phyloP scores from a whole-genome alignment of 2,113 vertebrate genomes.

The Platanista minor region DNA sequence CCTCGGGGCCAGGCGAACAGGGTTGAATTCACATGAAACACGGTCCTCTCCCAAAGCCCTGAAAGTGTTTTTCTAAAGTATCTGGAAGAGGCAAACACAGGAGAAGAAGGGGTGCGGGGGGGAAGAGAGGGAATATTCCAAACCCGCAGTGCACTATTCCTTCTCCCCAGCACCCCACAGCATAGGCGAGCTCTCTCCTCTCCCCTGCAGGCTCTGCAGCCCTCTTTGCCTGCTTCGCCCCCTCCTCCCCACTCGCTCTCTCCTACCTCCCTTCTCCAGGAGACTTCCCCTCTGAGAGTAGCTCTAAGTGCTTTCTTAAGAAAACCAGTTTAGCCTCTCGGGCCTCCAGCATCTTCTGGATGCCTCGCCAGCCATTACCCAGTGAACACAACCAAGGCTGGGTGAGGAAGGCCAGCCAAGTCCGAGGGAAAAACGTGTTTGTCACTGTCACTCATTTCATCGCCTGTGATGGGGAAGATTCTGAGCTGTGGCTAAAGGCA shows the following conservation, averaged over 20 bases:
- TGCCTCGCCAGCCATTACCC: neutral
- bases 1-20: neutral
- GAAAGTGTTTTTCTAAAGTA: too few species aligned
- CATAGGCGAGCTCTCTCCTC: neutral
- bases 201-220: neutral
- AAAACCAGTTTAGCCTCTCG: neutral
- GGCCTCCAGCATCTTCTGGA: neutral
- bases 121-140: neutral
- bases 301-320: neutral
- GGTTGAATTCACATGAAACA: neutral
- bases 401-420: neutral
- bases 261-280: neutral
- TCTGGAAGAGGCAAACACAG: neutral
- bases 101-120: fast-evolving
- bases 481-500: neutral
- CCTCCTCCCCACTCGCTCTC: too few species aligned
- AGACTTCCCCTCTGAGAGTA: neutral
- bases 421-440: neutral
- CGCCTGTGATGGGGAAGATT: neutral
- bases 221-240: fast-evolving
- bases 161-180: neutral
- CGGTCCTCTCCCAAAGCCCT: neutral
- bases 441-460: neutral
- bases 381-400: neutral
- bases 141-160: neutral